Evolutionary conservation across 2,797 vertebrate species (phyloP).

Genomic region (Pseudomugil gertrudae): DNA sequence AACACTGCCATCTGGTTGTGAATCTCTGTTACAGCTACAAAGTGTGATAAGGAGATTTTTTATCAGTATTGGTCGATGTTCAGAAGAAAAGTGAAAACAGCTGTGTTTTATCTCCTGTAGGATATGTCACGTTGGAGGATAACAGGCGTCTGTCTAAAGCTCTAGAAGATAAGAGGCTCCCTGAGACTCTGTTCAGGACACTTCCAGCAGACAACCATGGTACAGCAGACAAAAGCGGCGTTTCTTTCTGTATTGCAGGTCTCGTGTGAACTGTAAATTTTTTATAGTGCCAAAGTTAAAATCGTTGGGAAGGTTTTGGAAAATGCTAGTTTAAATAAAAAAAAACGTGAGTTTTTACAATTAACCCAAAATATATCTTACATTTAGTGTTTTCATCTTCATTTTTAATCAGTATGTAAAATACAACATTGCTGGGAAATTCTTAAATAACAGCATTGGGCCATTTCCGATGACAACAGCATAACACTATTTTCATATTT

Average conservation of each 20-base stretch:
- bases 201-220: slow-evolving; percentile 81
- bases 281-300: background rate
- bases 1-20: slow-evolving; percentile 67
- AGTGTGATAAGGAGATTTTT: background rate
- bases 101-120: slow-evolving; percentile 63
- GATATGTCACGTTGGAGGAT: slow-evolving; percentile 83
- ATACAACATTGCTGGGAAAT: background rate
- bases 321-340: background rate
- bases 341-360: no score
- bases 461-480: background rate
- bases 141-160: slow-evolving; percentile 77
- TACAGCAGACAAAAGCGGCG: slow-evolving; percentile 40
- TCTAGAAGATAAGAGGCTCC: slow-evolving; percentile 79
- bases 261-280: background rate
- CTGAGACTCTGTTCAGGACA: slow-evolving; percentile 78
- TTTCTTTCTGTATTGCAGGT: background rate
- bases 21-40: slow-evolving; percentile 9
- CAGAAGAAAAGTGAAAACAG: background rate
- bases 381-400: background rate
- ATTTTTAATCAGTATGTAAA: background rate
- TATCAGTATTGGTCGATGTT: background rate
- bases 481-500: background rate
- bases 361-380: no score
- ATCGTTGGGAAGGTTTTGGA: background rate
- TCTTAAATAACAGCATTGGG: background rate